Base-by-base conservation (phyloP, 2,113 vertebrate genomes). In the Epinephelus moara region DNA sequence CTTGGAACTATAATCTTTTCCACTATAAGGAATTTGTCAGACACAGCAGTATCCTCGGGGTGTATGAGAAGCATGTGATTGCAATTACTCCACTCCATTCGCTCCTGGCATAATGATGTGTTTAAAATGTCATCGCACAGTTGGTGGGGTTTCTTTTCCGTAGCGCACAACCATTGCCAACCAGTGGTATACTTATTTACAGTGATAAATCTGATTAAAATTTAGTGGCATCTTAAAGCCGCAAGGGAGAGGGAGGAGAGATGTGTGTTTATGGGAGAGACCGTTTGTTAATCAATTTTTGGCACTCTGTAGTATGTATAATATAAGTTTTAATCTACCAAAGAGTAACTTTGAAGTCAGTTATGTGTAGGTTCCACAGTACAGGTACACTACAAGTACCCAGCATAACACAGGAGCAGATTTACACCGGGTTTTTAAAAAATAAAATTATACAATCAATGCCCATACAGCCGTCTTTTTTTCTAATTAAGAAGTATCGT, bases 1-100 rank as follows among this genome's bases (percentile, higher is more conserved):
- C 8, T 61, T 63, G 33, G 17, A 71, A 13, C 33, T 15, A 15
- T 50, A 53, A 78, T 75, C 27, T 42, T 53, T 63, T 69, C 75
- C 60, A 19, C 53, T 30, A 52, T 66, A 53, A 63, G 42, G 17
- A 70, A 66, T 87, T 56, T 83, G 66, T 70, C 72, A 45, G 52
- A 56, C 23, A 17, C 33, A 67, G 73, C 18, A 17, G 59, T 60
- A 56, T 67, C 68, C 66, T 47, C 40, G 11, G 70, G 62, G 69
- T 49, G 47, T 67, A 67, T 25, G 61, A 60, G 50, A 78, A 83
- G 76, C 80, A 80, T 81, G 67, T 85, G 77, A 90, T 84, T 84
- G 63, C 50, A 87, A 82, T 83, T 85, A 79, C 61, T 81, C 45
- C 67, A 70, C 27, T 74, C 80, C 63, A 85, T 78, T 70, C 4